Percentiles rank a stretch among this genome's conserved stretches.
Conservation (phyloP, 2,797 vertebrate species). For the Megaceryle alcyon region DNA sequence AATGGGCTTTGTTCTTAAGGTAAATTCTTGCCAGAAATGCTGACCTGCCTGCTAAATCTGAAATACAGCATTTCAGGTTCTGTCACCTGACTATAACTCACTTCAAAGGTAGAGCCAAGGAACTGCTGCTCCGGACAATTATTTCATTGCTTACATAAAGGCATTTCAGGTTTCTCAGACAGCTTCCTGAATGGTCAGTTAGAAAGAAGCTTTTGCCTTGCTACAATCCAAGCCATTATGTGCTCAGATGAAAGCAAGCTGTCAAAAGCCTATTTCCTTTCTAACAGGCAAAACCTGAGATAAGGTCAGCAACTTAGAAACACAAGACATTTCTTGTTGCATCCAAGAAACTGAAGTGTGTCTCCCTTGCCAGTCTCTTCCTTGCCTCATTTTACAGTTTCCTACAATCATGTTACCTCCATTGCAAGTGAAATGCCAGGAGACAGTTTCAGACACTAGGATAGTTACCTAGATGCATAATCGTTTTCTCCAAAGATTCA, state of each 20-base stretch:
- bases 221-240: not conserved
- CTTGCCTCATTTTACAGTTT: not conserved
- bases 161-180: not conserved
- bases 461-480: not conserved
- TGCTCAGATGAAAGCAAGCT: constrained; percentile 8
- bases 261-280: constrained; percentile 6
- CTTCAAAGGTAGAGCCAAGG: not conserved
- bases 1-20: not conserved
- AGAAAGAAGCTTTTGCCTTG: constrained; percentile 4
- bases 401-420: not conserved
- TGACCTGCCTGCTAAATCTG: not conserved
- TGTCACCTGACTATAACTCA: not conserved
- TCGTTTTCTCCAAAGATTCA: not conserved
- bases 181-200: not conserved
- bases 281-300: constrained; percentile 17
- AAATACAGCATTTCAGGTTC: not conserved
- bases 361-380: not conserved
- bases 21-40: not conserved
- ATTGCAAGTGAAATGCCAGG: constrained; percentile 19
- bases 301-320: constrained; percentile 5
- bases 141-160: not conserved
- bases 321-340: not conserved
- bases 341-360: not conserved
- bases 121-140: not conserved
- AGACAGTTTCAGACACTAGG: not conserved